phyloP scores from a whole-genome alignment of 1,140 invertebrate species.

The Trachelipus rathkii region DNA sequence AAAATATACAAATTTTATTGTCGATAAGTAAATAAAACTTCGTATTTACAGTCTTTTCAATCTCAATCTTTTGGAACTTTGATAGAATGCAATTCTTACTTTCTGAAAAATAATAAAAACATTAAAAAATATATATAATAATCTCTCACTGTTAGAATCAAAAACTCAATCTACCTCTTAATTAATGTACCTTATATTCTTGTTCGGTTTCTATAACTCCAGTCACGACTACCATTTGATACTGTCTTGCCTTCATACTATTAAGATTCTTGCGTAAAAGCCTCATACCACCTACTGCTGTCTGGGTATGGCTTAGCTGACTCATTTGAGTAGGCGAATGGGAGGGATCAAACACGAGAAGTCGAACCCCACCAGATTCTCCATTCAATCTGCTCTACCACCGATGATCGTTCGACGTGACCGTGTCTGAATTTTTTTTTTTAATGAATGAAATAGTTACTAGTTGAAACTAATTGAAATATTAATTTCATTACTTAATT shows the following conservation, averaged over 20 bases:
- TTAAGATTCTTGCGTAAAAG: conserved; percentile 67
- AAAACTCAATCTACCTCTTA: too few relatives aligned
- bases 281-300: conserved; percentile 48
- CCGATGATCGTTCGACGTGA: conserved; percentile 83
- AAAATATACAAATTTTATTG: too few relatives aligned
- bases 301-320: conserved; percentile 52
- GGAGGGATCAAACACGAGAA: conserved; percentile 82
- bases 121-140: background rate
- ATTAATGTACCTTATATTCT: conserved; percentile 52
- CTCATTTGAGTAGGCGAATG: conserved; percentile 72
- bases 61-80: background rate
- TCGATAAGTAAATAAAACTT: too few relatives aligned
- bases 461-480: too few relatives aligned
- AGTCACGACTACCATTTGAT: conserved; percentile 74
- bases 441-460: too few relatives aligned
- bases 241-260: conserved; percentile 75
- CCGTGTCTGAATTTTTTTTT: conserved; percentile 56
- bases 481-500: too few relatives aligned
- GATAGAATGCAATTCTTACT: background rate
- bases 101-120: background rate
- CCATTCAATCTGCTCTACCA: conserved; percentile 62
- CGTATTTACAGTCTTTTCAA: too few relatives aligned
- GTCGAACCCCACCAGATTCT: conserved; percentile 65
- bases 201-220: conserved; percentile 68
- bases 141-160: too few relatives aligned